Evolutionary conservation across 2,888 invertebrate genomes (phyloP).

Genomic region (Trichopoda pennipes): DNA sequence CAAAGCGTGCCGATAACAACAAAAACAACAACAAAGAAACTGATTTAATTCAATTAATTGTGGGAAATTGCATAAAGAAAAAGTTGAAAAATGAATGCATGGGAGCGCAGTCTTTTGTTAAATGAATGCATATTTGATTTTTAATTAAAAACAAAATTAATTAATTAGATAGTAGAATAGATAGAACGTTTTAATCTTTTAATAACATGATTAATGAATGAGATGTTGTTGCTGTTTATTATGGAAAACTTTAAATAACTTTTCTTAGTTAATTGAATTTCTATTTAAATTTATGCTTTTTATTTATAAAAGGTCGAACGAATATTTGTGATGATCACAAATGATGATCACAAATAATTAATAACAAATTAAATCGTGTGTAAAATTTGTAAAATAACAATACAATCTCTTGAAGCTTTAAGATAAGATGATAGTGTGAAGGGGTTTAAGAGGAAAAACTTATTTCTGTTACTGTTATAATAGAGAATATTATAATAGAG

Average conservation of each 20-base stretch:
- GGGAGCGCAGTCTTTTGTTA: too few species aligned
- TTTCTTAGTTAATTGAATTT: constrained; percentile 13
- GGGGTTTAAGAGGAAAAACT: too few species aligned
- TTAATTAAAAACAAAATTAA: constrained; percentile 31
- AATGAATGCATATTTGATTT: constrained; percentile 20
- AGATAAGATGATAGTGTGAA: too few species aligned
- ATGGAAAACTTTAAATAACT: constrained; percentile 24
- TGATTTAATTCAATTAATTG: constrained; percentile 19
- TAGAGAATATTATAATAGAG: too few species aligned
- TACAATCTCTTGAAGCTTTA: too few species aligned
- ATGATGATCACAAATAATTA: too few species aligned
- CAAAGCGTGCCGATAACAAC: background rate
- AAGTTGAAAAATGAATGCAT: background rate
- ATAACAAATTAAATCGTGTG: too few species aligned
- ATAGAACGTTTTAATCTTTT: constrained; percentile 17
- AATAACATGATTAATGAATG: constrained; percentile 25
- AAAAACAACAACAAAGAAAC: background rate
- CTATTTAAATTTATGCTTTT: too few species aligned
- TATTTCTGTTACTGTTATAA: too few species aligned
- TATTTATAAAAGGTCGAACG: constrained; percentile 7
- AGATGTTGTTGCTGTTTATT: background rate
- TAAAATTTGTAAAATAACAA: too few species aligned
- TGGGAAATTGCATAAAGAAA: constrained; percentile 36
- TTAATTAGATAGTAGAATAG: background rate
- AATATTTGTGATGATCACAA: background rate